These are phyloP conservation scores for Stylophora pistillata DNA, from an alignment of 64 coral and sea anemone species.

Conservation along the genomic window DNA sequence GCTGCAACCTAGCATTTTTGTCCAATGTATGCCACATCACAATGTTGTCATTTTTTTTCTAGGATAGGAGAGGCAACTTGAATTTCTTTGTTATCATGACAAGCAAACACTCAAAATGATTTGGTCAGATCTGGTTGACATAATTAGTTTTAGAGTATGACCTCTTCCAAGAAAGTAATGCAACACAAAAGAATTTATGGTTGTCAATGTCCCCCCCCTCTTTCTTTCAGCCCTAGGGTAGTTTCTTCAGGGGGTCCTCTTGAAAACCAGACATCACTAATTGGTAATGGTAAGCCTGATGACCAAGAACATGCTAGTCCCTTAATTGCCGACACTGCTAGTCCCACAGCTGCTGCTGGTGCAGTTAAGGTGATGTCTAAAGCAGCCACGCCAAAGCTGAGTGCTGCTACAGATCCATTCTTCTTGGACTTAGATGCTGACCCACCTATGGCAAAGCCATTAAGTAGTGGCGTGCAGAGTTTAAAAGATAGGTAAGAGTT, in stretches of 20 bases:
- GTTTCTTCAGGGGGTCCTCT: not conserved
- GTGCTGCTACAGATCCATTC: conserved; percentile 61
- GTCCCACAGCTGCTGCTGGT: conserved; percentile 27
- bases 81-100: no score
- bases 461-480: conserved; percentile 70
- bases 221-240: not conserved
- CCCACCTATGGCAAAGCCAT: conserved; percentile 41
- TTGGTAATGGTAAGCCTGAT: not conserved
- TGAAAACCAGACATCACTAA: not conserved
- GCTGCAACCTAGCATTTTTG: no score
- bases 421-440: conserved; percentile 55
- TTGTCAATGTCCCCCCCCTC: not conserved
- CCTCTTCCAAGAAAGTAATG: no score
- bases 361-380: conserved; percentile 8
- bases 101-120: no score
- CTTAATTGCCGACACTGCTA: not conserved
- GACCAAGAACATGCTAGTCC: not conserved
- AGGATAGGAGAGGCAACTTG: no score
- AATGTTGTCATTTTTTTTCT: no score
- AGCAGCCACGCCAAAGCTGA: conserved; percentile 67
- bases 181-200: no score
- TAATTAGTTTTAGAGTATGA: no score
- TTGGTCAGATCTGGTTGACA: no score
- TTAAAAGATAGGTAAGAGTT: conserved; percentile 76
- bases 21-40: no score